Evolutionary conservation across 2,888 invertebrate species (phyloP).

Genomic region (Branchipolynoe longqiensis): DNA sequence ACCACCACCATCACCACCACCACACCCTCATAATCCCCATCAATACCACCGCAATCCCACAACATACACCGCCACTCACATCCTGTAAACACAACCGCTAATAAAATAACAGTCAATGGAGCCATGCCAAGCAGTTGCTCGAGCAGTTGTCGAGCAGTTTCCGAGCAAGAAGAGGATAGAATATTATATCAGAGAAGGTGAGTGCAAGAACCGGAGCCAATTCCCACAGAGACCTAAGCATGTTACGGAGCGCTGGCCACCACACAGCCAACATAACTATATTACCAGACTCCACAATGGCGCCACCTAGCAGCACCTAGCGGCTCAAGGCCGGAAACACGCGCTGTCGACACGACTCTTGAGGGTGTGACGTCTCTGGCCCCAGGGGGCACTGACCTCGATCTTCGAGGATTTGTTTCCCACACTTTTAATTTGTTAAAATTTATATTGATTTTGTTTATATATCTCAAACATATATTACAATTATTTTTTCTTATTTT

Average conservation of each 20-base stretch:
- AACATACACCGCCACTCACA: neutral
- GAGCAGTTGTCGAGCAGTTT: conserved; percentile 21
- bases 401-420: no score
- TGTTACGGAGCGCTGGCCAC: neutral
- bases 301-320: conserved; percentile 1
- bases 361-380: no score
- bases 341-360: no score
- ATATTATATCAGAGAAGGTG: conserved; percentile 11
- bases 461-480: no score
- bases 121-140: conserved; percentile 34
- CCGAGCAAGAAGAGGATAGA: neutral
- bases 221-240: neutral
- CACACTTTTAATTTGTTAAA: no score
- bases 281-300: neutral
- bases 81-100: no score
- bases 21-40: no score
- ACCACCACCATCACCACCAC: no score
- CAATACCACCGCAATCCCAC: neutral
- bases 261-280: conserved; percentile 5
- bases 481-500: no score
- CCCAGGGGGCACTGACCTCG: no score
- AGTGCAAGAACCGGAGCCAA: conserved; percentile 18
- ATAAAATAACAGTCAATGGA: conserved; percentile 23
- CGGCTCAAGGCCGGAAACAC: no score
- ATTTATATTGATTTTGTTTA: no score